A percentile compares a stretch with the other conserved stretches of the same genome.
Evolutionary conservation across 2,113 vertebrate genomes (phyloP).

Genomic region (Rhea pennata): DNA sequence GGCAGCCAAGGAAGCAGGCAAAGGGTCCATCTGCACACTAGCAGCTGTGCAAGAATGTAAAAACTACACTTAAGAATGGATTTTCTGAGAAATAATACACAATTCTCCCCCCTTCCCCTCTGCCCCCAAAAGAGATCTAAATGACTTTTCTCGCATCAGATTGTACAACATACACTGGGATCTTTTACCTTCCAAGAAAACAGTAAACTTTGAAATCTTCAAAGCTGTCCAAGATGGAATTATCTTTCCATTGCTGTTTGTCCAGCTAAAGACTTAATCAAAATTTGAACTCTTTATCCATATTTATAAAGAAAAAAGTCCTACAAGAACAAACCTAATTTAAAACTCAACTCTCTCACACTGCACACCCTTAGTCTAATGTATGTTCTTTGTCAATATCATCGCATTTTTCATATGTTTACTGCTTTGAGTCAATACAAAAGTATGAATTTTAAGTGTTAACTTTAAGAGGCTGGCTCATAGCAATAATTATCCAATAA

Average conservation of each 20-base stretch:
- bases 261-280: neutral
- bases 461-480: neutral
- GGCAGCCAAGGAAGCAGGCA: neutral
- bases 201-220: neutral
- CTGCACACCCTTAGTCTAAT: neutral
- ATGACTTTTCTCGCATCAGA: neutral
- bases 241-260: neutral
- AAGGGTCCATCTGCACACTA: neutral
- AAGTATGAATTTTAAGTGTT: neutral
- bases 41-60: neutral
- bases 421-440: neutral
- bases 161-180: neutral
- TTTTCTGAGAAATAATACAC: neutral
- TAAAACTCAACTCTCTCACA: conserved; percentile 4
- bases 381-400: neutral
- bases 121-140: neutral
- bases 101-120: neutral
- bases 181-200: neutral
- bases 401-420: conserved; percentile 25
- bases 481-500: conserved; percentile 17
- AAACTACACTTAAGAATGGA: neutral
- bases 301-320: neutral
- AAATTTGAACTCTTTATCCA: neutral
- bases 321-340: neutral
- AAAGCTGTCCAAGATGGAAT: neutral